Base-by-base conservation (phyloP, 2,113 vertebrate genomes). In the Paedocypris sp. region DNA sequence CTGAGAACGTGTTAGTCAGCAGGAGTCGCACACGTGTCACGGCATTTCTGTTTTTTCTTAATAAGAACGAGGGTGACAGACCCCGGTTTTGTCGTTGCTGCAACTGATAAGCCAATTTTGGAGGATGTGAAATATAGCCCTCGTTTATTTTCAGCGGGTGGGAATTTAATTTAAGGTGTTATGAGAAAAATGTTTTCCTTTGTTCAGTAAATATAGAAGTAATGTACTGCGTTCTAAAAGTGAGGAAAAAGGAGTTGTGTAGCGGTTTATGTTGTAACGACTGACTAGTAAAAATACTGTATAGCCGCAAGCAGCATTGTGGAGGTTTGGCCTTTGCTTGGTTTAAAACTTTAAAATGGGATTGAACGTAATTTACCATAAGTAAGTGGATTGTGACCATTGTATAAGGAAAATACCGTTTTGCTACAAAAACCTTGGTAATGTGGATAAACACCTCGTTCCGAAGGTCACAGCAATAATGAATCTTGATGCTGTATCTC, bases 391-490 rank as follows among this genome's bases (percentile, higher is more conserved):
- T n/a, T n/a, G n/a, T n/a, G n/a, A n/a, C n/a, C n/a, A n/a, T n/a
- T 26, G 3, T 18, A 3, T 62, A 50, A 51, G 41, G 4, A 42
- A n/a, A 52, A 15, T 33, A 43, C 28, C 35, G 36, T 41, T 20
- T 31, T 51, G 28, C 23, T 28, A 43, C 10, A 35, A n/a, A 39
- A 51, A 16, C 19, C 9, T 51, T 51, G 32, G 12, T 20, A 52
- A 62, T 33, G 23, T 41, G n/a, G 33, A 41, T 31, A 62, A 41
- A 62, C 12, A 62, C 19, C 36, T 43, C 49, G 11, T 28, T 62
- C 23, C 19, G 46, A 62, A 42, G 60, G 60, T 62, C 47, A 43
- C 18, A 36, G 12, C 39, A 41, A 50, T 28, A 62, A 32, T 62
- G 19, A 43, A 52, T 42, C 47, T 23, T 5, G 25, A 51, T 38